Percentiles rank a stretch among this genome's conserved stretches.
Conservation (phyloP, 2,797 vertebrate species). For the Thunnus albacares region DNA sequence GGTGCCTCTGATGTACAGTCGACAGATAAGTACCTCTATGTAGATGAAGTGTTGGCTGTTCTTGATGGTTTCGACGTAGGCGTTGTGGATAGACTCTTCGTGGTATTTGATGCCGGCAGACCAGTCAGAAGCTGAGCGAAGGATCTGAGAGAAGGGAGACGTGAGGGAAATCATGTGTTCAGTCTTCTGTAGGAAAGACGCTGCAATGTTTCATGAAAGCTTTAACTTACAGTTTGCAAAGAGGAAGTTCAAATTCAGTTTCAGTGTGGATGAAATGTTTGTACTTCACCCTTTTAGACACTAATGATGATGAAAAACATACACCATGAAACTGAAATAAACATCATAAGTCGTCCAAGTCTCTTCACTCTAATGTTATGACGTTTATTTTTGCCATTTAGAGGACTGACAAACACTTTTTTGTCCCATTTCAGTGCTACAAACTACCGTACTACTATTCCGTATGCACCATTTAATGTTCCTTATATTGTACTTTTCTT, state of each 20-base stretch:
- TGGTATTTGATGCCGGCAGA: slow-evolving; percentile 97
- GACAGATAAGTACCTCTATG: slow-evolving; percentile 86
- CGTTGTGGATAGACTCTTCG: slow-evolving; percentile 96
- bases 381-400: no score
- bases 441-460: no score
- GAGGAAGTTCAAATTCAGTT: background rate
- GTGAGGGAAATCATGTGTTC: background rate
- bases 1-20: no score
- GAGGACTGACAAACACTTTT: no score
- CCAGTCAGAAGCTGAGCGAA: slow-evolving; percentile 96
- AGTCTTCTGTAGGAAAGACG: no score
- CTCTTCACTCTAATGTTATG: no score
- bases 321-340: no score
- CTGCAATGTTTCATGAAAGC: background rate
- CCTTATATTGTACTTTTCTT: no score
- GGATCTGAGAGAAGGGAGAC: slow-evolving; percentile 82
- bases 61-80: slow-evolving; percentile 89
- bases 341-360: no score
- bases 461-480: background rate
- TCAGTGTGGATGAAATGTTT: background rate
- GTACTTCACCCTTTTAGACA: no score
- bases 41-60: slow-evolving; percentile 96
- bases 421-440: no score
- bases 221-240: background rate
- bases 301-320: no score